Evolutionary conservation across 2,797 vertebrate species (phyloP), one percentile per base, ranked within the genome.

Genomic region (Acrossocheilus wenchowensis): DNA sequence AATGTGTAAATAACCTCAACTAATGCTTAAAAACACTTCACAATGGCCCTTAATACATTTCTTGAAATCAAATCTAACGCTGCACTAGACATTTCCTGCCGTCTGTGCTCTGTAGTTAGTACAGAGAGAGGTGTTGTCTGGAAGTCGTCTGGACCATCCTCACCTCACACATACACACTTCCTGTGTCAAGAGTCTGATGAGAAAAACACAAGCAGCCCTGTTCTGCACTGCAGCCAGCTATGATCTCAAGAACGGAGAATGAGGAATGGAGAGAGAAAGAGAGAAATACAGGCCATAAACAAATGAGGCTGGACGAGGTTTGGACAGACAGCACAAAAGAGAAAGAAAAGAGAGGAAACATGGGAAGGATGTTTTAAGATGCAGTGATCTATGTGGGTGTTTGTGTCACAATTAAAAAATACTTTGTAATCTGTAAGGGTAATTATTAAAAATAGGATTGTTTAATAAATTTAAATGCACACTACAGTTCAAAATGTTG

Each of bases 191-290:
- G 60, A 52, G 78, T 69, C 74, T 89, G 90, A 90, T 91, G 90
- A 91, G 89, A 89, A 90, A 91, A 90, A 91, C 89, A 89, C 88
- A 85, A 83, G 66, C 68, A 62, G 78, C 84, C 73, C 85, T 87
- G 88, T 78, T 78, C 62, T 60, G 60, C 72, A 74, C 34, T 69
- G 30, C 83, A 64, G 78, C 74, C 86, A 80, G 69, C 73, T 78
- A 66, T 82, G 81, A 79, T 81, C 82, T 91, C 88, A 86, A 52
- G 79, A 78, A 87, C 50, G 82, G 43, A 71, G 83, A 80, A 73
- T 34, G 50, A 77, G n/a, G 12, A 52, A 52, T 39, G 74, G 81
- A 60, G 50, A 72, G 43, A 82, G 86, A 72, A 52, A 66, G 66
- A 69, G 30, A 69, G 41, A 62, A 45, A 81, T 60, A 43, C 74